Base-by-base conservation (phyloP, 1,140 invertebrate genomes). In the roundworm (Caenorhabditis elegans) region DNA sequence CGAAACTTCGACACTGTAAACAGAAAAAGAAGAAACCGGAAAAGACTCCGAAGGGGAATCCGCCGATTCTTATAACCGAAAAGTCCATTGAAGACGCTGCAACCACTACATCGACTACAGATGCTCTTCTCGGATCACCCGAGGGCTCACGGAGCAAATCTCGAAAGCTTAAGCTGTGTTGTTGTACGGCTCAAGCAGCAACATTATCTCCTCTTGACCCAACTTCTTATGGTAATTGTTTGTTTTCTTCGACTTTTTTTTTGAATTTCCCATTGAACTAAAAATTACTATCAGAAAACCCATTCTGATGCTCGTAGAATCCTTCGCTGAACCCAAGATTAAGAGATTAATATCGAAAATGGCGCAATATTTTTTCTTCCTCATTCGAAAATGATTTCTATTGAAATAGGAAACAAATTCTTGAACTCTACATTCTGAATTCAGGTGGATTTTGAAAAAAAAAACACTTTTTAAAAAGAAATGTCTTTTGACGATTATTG, bases 1-100 rank as follows among this genome's bases (percentile, higher is more conserved):
- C 60, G n/a, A 70, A 70, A 22, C 60, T 70, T 70, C 60, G 60
- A 39, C 60, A 70, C 19, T 70, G 60, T 70, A 70, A 70, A 39
- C 60, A 39, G n/a, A 70, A 70, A 24, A 70, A 70, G 19, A 70
- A 70, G 60, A 70, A 70, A 19, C 60, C 60, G 60, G 60, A 70
- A 19, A 39, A 70, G 34, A 6, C 60, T 4, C 34, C 36, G 11
- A 70, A 70, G 13, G 11, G 2, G 2, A 70, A 39, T 22, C 34
- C 34, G 6, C 60, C 31, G 0, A 70, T 39, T 1, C 17, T 70
- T 1, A n/a, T 70, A 22, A 39, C 34, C 28, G 60, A 70, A 22
- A 70, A n/a, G n/a, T 70, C 60, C 2, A n/a, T n/a, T 39, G 60
- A 70, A 19, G 60, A 70, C 10, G 34, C 28, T 31, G 60, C 60